A percentile compares a stretch with the other conserved stretches of the same genome.
Conservation (phyloP, 2,113 vertebrate genomes). For the Himantopus leucocephalus region DNA sequence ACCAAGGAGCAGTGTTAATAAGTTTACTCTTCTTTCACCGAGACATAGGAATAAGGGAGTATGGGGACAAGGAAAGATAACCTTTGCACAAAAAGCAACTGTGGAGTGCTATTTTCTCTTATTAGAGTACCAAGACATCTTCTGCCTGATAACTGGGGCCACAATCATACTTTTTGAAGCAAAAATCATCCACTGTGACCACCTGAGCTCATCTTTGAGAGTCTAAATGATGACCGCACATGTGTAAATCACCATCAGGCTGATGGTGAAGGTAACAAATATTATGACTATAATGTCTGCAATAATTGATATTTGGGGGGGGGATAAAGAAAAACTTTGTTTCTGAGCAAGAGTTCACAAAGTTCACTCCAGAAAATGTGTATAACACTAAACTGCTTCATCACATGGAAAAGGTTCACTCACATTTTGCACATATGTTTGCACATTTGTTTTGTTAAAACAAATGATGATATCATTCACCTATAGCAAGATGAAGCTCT, state of each 20-base stretch:
- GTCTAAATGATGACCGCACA: neutral
- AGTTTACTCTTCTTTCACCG: neutral
- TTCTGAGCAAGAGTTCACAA: neutral
- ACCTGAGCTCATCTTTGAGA: neutral
- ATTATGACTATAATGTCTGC: neutral
- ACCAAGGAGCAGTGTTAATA: neutral
- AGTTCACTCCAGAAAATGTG: neutral
- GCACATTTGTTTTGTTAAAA: slow-evolving; percentile 1
- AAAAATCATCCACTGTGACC: neutral
- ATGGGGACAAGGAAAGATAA: neutral
- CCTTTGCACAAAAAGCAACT: neutral
- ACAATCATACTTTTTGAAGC: neutral
- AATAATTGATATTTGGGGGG: neutral
- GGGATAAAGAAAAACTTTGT: neutral
- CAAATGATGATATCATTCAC: slow-evolving; percentile 18
- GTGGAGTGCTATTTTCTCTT: neutral
- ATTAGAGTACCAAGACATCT: neutral
- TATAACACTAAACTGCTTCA: neutral
- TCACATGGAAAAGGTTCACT: neutral
- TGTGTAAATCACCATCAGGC: neutral
- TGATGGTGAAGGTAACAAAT: neutral
- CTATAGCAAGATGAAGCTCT: neutral
- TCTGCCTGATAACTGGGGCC: neutral
- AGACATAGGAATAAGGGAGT: neutral
- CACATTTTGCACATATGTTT: slow-evolving; percentile 23